Evolutionary conservation across 2,797 vertebrate genomes (phyloP).

Genomic region (Eurystomus glaucurus): DNA sequence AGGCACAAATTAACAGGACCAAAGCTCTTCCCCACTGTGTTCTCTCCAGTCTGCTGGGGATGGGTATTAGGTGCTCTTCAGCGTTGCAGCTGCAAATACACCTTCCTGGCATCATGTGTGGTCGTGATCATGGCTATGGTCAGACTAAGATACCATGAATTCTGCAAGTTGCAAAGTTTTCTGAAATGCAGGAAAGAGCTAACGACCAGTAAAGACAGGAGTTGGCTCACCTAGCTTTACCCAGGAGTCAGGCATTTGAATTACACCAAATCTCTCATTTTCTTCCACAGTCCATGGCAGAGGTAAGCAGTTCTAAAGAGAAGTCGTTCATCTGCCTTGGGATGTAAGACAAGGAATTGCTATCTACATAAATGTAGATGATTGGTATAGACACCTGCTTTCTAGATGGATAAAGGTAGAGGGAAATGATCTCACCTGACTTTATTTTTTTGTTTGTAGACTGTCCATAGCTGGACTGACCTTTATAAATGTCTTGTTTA

Average conservation of each 20-base stretch:
- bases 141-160: neutral
- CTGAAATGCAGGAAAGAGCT: neutral
- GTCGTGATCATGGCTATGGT: neutral
- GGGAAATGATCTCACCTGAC: neutral
- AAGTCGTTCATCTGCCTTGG: neutral
- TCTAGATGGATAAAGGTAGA: neutral
- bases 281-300: neutral
- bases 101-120: fast-evolving
- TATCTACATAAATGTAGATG: neutral
- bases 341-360: neutral
- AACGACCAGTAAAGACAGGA: neutral
- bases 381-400: neutral
- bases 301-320: neutral
- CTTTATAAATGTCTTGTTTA: neutral
- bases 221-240: neutral
- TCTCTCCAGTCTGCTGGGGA: neutral
- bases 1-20: neutral
- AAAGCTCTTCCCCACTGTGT: neutral
- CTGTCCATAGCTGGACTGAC: neutral
- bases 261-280: neutral
- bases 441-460: neutral
- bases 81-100: neutral
- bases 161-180: neutral
- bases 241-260: neutral
- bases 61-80: neutral